A percentile compares a stretch with the other conserved stretches of the same genome.
Conservation (phyloP, 2,113 vertebrate species). For the Lanius ludovicianus region DNA sequence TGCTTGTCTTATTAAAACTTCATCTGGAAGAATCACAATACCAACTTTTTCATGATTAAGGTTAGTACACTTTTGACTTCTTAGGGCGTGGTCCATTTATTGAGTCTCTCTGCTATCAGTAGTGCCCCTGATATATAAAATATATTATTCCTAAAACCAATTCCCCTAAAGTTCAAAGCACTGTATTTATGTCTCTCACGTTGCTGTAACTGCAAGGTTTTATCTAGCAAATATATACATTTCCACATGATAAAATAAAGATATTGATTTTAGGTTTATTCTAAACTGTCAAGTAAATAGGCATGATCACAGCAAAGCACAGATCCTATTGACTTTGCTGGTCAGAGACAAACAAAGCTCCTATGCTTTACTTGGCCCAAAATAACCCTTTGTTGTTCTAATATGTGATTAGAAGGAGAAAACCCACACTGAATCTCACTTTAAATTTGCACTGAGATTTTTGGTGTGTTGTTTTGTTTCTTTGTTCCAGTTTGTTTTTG, state of each 20-base stretch:
- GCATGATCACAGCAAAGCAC: not conserved
- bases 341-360: not conserved
- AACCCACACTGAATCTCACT: not conserved
- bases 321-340: not conserved
- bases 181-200: not conserved
- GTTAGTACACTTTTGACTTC: not conserved
- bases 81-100: not conserved
- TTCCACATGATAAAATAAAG: slow-evolving; percentile 20
- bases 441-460: not conserved
- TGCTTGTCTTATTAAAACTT: not conserved
- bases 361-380: not conserved
- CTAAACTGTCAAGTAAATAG: slow-evolving; percentile 16
- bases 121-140: not conserved
- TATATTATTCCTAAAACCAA: not conserved
- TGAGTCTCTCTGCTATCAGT: not conserved
- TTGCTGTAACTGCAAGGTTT: not conserved
- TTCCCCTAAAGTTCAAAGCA: not conserved
- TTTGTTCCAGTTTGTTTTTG: not conserved
- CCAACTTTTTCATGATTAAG: not conserved
- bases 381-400: not conserved
- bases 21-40: not conserved
- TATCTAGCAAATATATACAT: not conserved
- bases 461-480: not conserved
- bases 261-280: slow-evolving; percentile 30
- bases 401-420: not conserved